A percentile compares a stretch with the other conserved stretches of the same genome.
These are phyloP conservation scores for Menidia menidia DNA, from an alignment of 2,797 vertebrate genomes.

Conservation along the genomic window DNA sequence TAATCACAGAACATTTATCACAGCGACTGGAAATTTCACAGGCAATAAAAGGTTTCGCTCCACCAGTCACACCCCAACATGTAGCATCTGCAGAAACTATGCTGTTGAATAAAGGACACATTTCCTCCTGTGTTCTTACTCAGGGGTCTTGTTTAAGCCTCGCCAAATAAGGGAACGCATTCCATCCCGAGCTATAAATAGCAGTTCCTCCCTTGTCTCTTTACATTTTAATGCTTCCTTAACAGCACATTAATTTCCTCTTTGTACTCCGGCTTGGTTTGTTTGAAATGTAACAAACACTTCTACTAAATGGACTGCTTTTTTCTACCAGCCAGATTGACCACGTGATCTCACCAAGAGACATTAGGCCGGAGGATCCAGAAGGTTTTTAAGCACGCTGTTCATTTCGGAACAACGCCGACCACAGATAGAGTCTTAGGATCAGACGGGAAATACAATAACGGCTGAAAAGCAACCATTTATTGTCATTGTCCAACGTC, in stretches of 20 bases:
- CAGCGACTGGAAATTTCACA: conserved; percentile 3
- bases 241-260: conserved; percentile 61
- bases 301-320: conserved; percentile 15
- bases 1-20: conserved; percentile 18
- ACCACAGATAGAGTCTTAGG: not conserved
- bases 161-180: conserved; percentile 88
- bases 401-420: conserved; percentile 1
- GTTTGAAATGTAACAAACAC: conserved; percentile 49
- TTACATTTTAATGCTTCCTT: conserved; percentile 73
- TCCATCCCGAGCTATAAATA: conserved; percentile 81
- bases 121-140: conserved; percentile 68
- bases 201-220: conserved; percentile 68
- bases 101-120: conserved; percentile 63
- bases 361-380: not conserved
- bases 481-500: conserved; percentile 6
- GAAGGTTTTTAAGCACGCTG: not conserved
- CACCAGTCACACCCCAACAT: conserved; percentile 21
- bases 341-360: conserved; percentile 2
- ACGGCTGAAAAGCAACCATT: not conserved
- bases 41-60: conserved; percentile 10
- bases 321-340: conserved; percentile 13
- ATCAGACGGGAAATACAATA: not conserved
- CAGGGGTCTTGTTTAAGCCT: conserved; percentile 68
- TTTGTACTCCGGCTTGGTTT: conserved; percentile 35
- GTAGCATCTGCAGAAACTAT: conserved; percentile 39